Base-by-base conservation (phyloP, 2,888 invertebrate species). In the Thalpophila matura region DNA sequence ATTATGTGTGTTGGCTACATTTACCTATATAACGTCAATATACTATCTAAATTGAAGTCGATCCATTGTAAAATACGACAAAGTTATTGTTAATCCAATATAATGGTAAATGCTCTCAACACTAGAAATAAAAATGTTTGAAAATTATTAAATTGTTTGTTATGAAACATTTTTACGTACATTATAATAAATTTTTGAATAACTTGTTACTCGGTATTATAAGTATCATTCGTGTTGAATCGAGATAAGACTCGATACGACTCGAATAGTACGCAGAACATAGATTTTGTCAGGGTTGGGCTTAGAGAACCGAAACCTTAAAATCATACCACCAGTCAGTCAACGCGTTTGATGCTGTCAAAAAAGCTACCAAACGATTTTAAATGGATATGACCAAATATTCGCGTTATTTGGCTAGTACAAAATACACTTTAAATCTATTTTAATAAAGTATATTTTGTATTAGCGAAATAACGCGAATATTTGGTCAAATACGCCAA, bases 161-260 rank as follows among this genome's bases (percentile, higher is more conserved):
- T 86, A 81, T 77, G 67, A 66, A 80, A 74, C 78, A 77, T 82
- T 80, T 83, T 84, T 83, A 84, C 77, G 76, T 77, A 78, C 37
- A 74, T 74, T 70, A 70, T 76, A 62, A 79, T n/a, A n/a, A 70
- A 79, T 67, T 80, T 74, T 72, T 79, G 73, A 81, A 75, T 78
- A 71, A 84, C 83, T 86, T 82, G 85, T 85, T 87, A 79, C 69
- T 83, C 63, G 64, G 64, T 75, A 80, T 77, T 79, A 55, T 29
- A 62, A 54, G 62, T 79, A 70, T 60, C 58, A 56, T 62, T 61
- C 64, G 42, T 68, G 63, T 56, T 43, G 59, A 57, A 47, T 43
- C 9, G 10, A 9, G 6, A 22, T 10, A 2, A 49, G 4, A 22
- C 5, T 56, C 14, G 22, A 38, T 45, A 42, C 20, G n/a, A 56